A percentile compares a stretch with the other conserved stretches of the same genome.
Evolutionary conservation across 1,140 invertebrate genomes (phyloP).

Genomic region (Drosophila nebulosa): DNA sequence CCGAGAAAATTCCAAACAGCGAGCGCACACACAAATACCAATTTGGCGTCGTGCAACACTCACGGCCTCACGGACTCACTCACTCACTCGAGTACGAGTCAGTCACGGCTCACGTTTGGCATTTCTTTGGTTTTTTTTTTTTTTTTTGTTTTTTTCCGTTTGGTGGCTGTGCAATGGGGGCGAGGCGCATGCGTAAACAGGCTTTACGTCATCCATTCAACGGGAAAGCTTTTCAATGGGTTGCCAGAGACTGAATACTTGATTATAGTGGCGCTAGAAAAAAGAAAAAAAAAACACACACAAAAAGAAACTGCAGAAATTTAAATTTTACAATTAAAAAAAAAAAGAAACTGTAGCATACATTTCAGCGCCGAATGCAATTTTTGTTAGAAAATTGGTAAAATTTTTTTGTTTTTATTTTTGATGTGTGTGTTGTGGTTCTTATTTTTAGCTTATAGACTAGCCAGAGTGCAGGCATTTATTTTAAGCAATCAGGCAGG

Average conservation of each 20-base stretch:
- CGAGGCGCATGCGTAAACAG: conserved; percentile 40
- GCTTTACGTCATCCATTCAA: conserved; percentile 62
- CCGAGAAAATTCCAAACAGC: conserved; percentile 76
- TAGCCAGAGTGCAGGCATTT: not conserved
- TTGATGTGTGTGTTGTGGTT: not conserved
- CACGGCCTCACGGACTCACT: too few relatives aligned
- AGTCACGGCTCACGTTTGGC: conserved; percentile 60
- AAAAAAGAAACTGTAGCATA: too few relatives aligned
- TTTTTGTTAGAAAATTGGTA: too few relatives aligned
- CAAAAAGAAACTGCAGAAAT: too few relatives aligned
- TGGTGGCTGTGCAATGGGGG: conserved; percentile 4
- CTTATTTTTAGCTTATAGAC: too few relatives aligned
- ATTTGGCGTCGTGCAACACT: conserved; percentile 31
- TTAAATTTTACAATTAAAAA: too few relatives aligned
- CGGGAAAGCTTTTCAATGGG: conserved; percentile 2
- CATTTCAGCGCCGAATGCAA: too few relatives aligned
- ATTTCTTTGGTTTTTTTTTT: conserved; percentile 56
- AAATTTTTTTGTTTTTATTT: too few relatives aligned
- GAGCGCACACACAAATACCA: conserved; percentile 34
- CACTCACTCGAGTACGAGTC: too few relatives aligned
- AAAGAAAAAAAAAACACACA: too few relatives aligned
- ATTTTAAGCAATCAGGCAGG: not conserved
- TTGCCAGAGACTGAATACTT: not conserved
- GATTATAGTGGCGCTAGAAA: not conserved
- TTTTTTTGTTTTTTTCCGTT: too few relatives aligned